Evolutionary conservation across 23 tunicate species (phyloP), one percentile per base, ranked within the genome.

Genomic region (Aplidium turbinatum): DNA sequence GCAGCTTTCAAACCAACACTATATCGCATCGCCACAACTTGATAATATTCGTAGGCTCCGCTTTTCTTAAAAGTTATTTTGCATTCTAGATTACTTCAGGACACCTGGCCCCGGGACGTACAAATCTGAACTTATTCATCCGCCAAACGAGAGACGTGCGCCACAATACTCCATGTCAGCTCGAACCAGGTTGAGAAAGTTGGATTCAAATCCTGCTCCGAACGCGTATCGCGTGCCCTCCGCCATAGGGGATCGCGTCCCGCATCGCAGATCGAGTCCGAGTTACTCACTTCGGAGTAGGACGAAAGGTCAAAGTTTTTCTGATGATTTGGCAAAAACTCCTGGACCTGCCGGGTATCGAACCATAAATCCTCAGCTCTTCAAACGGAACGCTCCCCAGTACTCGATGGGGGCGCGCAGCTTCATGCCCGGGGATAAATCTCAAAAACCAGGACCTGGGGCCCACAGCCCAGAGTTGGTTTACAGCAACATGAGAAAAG

Each of bases 401-500:
- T 87, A 74, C 38, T 87, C 95, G 6, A 45, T 87, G 4, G 63
- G 76, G 6, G 89, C 78, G 27, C 64, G 95, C 11, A 28, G 73
- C 34, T 82, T 85, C 47, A 47, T 82, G 78, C 95, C 95, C 3
- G 95, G 89, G 5, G 95, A 87, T 46, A 75, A 33, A n/a, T 82
- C 95, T 24, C 62, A 75, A 54, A 87, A 87, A 57, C 95, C 95
- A 1, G 95, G 95, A 31, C 95, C 95, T 4, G 95, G 95, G 3
- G 68, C 82, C 1, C 75, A 87, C 63, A 39, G 56, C 54, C 95
- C 95, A 1, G 88, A 75, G 45, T 42, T 32, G 21, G 83, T 58
- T 30, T 70, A 31, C 53, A 30, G 33, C 25, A 26, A 61, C 19
- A 24, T 73, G 73, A 23, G 40, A 1, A 50, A 70, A 47, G 89